A percentile compares a stretch with the other conserved stretches of the same genome.
These are phyloP conservation scores for Muscicapa comitata DNA, from an alignment of 2,797 vertebrate genomes.

Conservation along the genomic window DNA sequence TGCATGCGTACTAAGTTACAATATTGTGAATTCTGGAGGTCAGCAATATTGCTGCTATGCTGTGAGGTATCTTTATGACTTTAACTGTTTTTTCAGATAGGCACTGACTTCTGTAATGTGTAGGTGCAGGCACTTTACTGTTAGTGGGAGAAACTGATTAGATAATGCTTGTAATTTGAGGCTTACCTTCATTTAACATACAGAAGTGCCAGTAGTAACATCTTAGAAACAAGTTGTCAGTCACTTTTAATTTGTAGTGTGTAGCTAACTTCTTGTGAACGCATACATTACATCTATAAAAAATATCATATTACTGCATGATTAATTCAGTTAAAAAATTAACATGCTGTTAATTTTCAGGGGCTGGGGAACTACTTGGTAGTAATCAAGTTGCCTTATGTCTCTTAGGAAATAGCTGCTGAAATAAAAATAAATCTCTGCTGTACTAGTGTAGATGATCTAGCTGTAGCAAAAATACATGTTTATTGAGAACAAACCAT, in stretches of 20 bases:
- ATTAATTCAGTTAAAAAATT: conserved; percentile 64
- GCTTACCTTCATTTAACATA: conserved; percentile 36
- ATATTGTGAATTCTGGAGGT: background rate
- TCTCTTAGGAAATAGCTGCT: conserved; percentile 59
- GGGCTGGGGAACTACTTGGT: conserved; percentile 49
- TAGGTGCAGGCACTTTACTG: background rate
- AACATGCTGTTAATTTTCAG: conserved; percentile 56
- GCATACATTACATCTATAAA: conserved; percentile 33
- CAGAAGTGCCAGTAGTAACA: conserved; percentile 1
- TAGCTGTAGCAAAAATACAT: conserved; percentile 46
- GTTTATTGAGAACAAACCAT: conserved; percentile 50
- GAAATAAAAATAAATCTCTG: conserved; percentile 54
- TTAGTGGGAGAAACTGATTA: background rate
- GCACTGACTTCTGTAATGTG: background rate
- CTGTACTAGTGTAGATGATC: conserved; percentile 41
- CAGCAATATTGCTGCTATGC: background rate
- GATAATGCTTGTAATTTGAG: conserved; percentile 24
- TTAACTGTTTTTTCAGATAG: background rate
- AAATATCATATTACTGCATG: conserved; percentile 39
- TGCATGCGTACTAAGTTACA: background rate
- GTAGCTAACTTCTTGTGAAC: conserved; percentile 50
- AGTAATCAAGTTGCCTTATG: conserved; percentile 59
- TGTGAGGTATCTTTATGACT: background rate
- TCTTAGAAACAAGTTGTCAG: conserved; percentile 52
- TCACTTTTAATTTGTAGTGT: conserved; percentile 57